Evolutionary conservation across 2,797 vertebrate species (phyloP), one percentile per base, ranked within the genome.

Genomic region (Cossypha dichroa): DNA sequence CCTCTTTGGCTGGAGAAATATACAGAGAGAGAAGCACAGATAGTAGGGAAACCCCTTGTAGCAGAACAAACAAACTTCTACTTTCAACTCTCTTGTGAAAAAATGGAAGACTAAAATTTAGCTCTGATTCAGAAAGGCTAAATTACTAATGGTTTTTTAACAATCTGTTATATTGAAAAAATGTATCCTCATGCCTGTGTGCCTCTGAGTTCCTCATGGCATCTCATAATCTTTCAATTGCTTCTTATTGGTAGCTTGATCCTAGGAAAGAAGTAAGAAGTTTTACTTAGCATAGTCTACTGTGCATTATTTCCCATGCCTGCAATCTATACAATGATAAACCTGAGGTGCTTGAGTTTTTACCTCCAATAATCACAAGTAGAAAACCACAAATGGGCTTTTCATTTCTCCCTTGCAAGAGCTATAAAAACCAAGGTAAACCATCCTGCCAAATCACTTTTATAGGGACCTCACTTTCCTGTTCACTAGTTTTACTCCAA

Each of bases 401-500:
- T 94, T 94, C 55, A 85, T 93, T 96, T 96, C 88, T 94, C 76
- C 75, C 66, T 62, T 90, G 73, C 25, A 95, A 72, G 60, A 38
- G 29, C 54, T 68, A 22, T 95, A 96, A 94, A 97, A 80, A 13
- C 43, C 63, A 72, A 81, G 69, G 84, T 75, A 88, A 93, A 69
- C 58, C 15, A 18, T 77, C 55, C 49, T 90, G 91, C 94, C 93
- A 96, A 88, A 88, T 68, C 5, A 2, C 33, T 91, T 96, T 91
- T 95, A 89, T 68, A 33, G 23, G 68, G 88, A 90, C 43, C 25
- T 94, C 26, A 41, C 85, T 93, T 93, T 85, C 66, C 82, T 84
- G 54, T 90, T 96, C 94, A 91, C 91, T 90, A 69, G 78, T 93
- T 97, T 90, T 95, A 84, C 91, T 91, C 68, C 38, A 74, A 19